Percentiles rank a stretch among this genome's conserved stretches.
Evolutionary conservation across 2,113 vertebrate genomes (phyloP).

Genomic region (Athene noctua): DNA sequence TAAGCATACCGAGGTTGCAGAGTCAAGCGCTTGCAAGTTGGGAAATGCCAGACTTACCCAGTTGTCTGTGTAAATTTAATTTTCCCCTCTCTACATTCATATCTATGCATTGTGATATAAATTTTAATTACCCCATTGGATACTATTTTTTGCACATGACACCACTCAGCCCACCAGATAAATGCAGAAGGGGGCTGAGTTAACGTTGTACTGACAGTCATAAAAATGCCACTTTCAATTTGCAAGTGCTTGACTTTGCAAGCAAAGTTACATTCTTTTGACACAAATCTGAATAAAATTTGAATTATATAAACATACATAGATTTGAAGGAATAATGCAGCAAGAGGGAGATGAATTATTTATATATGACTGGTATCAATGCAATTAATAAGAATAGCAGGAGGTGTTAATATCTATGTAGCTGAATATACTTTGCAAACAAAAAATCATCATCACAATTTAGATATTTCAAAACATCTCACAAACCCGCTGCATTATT

Average conservation of each 20-base stretch:
- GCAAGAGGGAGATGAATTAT: neutral
- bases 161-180: neutral
- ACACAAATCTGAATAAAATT: neutral
- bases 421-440: neutral
- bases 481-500: neutral
- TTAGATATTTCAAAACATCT: constrained; percentile 34
- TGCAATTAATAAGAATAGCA: constrained; percentile 21
- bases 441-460: neutral
- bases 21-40: neutral
- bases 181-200: neutral
- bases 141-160: neutral
- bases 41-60: neutral
- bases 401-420: neutral
- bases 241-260: neutral
- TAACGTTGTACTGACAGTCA: neutral
- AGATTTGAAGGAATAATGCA: neutral
- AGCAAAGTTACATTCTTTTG: neutral
- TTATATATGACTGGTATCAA: neutral
- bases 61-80: neutral
- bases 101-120: neutral
- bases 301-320: constrained; percentile 1
- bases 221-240: neutral
- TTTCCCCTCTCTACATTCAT: neutral
- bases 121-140: neutral
- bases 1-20: neutral